Base-by-base conservation (phyloP, 2,888 invertebrate genomes). In the Andricus quercusramuli region DNA sequence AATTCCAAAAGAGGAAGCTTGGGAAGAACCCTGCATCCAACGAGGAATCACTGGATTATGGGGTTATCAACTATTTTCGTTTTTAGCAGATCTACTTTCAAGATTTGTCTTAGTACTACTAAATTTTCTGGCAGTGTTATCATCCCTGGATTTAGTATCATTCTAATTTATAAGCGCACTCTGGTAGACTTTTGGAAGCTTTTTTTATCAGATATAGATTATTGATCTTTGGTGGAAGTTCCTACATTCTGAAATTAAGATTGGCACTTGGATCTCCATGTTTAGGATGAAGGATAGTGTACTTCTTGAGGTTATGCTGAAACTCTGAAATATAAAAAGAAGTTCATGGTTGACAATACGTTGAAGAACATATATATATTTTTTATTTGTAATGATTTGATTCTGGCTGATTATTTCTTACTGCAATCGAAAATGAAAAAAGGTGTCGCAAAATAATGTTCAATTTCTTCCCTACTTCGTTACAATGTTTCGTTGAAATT, bases 201-300 rank as follows among this genome's bases (percentile, higher is more conserved):
- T 20, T 74, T 74, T 13, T 25, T 4, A 62, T 62, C 25, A 32
- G n/a, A 29, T 17, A 25, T 37, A 25, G 29, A 47, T 70, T n/a
- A 74, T 74, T 74, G 8, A 25, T 70, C 70, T 68, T 68, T 68
- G 29, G 25, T 51, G 56, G 29, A 47, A 74, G n/a, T 56, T 74
- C 20, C 6, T 22, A n/a, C 9, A 25, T 20, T 74, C 51, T 74
- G 56, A 74, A 20, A 74, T 56, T 74, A 74, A 74, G 51, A 37
- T 74, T 74, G 74, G 74, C 74, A 74, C 74, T 32, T 74, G 9
- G 11, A 20, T 74, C 56, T 74, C n/a, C 32, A 37, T 51, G 29
- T 56, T 74, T n/a, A n/a, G 32, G 11, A n/a, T 56, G 20, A 56
- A 51, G 8, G 25, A 47, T 25, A 8, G n/a, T 29, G 51, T 32